Percentiles rank a stretch among this genome's conserved stretches.
Conservation (phyloP, 2,113 vertebrate species). For the Acinonyx jubatus region DNA sequence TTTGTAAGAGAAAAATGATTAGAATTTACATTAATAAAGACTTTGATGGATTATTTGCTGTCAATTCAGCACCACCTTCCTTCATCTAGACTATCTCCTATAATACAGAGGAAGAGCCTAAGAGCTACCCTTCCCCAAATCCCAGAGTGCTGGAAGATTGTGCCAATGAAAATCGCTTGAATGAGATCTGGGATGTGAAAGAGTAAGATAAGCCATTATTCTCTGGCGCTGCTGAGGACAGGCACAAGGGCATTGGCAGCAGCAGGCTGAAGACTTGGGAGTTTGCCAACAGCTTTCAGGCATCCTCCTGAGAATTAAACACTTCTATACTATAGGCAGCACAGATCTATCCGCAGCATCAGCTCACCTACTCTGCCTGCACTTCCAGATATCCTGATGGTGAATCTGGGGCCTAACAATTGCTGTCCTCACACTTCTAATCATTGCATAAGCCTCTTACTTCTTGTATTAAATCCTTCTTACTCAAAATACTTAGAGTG, state of each 20-base stretch:
- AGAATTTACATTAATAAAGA: not conserved
- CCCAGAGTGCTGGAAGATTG: not conserved
- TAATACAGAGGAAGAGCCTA: not conserved
- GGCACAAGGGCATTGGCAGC: not conserved
- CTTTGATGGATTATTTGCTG: not conserved
- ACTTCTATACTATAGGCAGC: not conserved
- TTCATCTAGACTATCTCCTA: not conserved
- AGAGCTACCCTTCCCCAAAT: not conserved
- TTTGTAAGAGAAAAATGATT: not conserved
- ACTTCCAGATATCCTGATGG: not conserved
- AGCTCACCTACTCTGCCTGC: not conserved
- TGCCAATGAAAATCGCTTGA: conserved; percentile 5
- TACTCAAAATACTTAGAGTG: not conserved
- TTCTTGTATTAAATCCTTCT: not conserved
- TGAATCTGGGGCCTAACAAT: not conserved
- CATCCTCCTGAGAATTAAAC: not conserved
- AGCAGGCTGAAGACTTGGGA: not conserved
- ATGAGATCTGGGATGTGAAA: not conserved
- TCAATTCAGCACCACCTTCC: not conserved
- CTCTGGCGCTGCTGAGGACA: not conserved
- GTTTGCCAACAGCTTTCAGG: not conserved
- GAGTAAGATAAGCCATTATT: conserved; percentile 13
- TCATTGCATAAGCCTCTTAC: not conserved
- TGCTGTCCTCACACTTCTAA: not conserved
- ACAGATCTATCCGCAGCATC: not conserved